phyloP scores from a whole-genome alignment of 2,797 vertebrate genomes.

The Somateria mollissima region DNA sequence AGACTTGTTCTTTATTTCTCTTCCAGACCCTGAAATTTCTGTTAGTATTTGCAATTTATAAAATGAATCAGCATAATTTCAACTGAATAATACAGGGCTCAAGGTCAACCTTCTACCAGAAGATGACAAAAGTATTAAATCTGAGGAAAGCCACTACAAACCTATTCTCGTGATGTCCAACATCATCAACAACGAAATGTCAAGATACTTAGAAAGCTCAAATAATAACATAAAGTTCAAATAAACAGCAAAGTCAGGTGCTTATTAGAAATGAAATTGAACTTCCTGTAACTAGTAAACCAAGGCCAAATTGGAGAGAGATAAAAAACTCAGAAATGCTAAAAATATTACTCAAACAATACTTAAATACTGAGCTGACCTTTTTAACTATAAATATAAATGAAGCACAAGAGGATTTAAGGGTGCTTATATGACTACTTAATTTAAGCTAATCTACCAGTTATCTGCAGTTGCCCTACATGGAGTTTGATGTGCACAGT shows the following conservation, averaged over 20 bases:
- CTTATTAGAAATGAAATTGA: background rate
- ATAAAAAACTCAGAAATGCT: accelerated
- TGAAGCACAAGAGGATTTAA: background rate
- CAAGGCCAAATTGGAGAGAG: background rate
- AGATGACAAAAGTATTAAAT: accelerated
- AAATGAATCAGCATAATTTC: background rate
- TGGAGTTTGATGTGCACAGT: background rate
- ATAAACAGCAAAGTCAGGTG: background rate
- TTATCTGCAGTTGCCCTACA: background rate
- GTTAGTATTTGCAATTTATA: background rate
- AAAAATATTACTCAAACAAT: background rate
- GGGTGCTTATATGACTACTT: background rate
- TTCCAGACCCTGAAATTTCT: background rate
- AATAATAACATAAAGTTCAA: background rate
- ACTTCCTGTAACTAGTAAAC: background rate
- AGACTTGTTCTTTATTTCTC: background rate
- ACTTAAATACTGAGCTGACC: background rate
- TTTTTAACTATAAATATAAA: background rate
- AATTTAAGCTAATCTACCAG: background rate
- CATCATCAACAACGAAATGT: background rate
- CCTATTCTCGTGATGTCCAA: background rate
- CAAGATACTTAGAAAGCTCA: background rate
- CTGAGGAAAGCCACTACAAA: background rate
- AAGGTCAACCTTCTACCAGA: accelerated
- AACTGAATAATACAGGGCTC: background rate